These are phyloP conservation scores for Drosophila buzzatii DNA, from an alignment of 2,888 invertebrate genomes.

Conservation along the genomic window DNA sequence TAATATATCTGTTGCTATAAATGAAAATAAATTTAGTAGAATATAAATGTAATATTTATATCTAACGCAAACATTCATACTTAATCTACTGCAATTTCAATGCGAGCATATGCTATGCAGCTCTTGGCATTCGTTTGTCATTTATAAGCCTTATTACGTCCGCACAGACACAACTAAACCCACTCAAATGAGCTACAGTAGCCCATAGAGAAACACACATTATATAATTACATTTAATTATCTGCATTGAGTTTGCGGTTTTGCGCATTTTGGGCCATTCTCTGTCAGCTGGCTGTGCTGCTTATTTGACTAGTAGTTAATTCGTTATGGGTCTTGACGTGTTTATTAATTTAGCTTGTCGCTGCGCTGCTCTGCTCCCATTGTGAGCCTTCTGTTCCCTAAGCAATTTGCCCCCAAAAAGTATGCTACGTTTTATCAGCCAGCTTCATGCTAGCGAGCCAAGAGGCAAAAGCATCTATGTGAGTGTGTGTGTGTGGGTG, in stretches of 20 bases:
- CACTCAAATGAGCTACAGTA: constrained; percentile 6
- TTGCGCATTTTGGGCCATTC: constrained; percentile 2
- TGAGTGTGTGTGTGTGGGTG: background rate
- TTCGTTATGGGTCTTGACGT: constrained; percentile 10
- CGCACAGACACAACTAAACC: constrained; percentile 20
- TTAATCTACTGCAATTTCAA: background rate
- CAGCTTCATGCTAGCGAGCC: constrained; percentile 25
- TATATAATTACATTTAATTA: constrained; percentile 79
- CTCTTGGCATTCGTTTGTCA: constrained; percentile 14
- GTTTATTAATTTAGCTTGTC: constrained; percentile 69
- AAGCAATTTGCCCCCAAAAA: constrained; percentile 44
- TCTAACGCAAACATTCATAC: no score
- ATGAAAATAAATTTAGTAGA: background rate
- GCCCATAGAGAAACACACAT: constrained; percentile 58
- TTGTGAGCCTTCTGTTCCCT: constrained; percentile 17
- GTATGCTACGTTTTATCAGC: constrained; percentile 55
- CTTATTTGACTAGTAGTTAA: constrained; percentile 15
- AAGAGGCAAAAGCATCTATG: constrained; percentile 1
- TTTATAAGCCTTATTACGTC: constrained; percentile 44
- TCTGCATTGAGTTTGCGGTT: constrained; percentile 73
- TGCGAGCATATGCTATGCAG: constrained; percentile 7
- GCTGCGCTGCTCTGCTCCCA: constrained; percentile 25
- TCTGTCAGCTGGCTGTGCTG: constrained; percentile 10
- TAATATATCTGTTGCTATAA: no score
- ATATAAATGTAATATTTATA: background rate